Conservation (phyloP, 35 echinoderm and acorn worm species). For the Heliocidaris erythrogramma region DNA sequence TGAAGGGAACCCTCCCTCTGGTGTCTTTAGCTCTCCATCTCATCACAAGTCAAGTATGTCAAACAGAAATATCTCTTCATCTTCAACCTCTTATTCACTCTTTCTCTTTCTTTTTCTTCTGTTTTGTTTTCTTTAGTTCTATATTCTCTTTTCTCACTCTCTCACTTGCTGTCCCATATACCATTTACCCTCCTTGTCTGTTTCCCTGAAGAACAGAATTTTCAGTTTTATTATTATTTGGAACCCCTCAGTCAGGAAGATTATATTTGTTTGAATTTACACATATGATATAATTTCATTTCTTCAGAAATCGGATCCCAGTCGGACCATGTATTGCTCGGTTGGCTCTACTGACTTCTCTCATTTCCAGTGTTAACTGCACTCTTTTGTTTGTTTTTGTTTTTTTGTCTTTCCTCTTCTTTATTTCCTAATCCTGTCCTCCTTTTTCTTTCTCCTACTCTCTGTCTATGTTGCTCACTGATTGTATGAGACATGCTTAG, state of each 20-base stretch:
- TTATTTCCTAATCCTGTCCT: neutral
- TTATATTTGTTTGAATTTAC: too few relatives aligned
- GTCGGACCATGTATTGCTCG: too few relatives aligned
- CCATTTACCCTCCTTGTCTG: neutral
- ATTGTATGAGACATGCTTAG: too few relatives aligned
- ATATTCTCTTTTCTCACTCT: neutral
- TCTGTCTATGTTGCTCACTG: too few relatives aligned
- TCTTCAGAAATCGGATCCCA: too few relatives aligned
- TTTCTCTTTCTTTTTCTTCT: neutral
- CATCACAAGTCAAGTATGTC: slow-evolving; percentile 87
- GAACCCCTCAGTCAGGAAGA: too few relatives aligned
- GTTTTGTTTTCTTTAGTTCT: neutral
- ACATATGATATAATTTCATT: too few relatives aligned
- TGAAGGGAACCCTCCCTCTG: slow-evolving; percentile 84
- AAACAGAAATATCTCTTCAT: neutral
- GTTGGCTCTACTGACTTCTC: neutral
- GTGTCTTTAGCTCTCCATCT: slow-evolving; percentile 82
- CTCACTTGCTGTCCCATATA: neutral
- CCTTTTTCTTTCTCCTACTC: neutral
- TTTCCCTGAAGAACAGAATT: too few relatives aligned
- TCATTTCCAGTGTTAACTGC: neutral
- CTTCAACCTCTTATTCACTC: too few relatives aligned
- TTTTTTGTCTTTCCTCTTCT: neutral
- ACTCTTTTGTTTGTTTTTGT: neutral
- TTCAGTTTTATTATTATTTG: too few relatives aligned